Evolutionary conservation across 2,888 invertebrate species (phyloP).

Genomic region (Calameuta idolon): DNA sequence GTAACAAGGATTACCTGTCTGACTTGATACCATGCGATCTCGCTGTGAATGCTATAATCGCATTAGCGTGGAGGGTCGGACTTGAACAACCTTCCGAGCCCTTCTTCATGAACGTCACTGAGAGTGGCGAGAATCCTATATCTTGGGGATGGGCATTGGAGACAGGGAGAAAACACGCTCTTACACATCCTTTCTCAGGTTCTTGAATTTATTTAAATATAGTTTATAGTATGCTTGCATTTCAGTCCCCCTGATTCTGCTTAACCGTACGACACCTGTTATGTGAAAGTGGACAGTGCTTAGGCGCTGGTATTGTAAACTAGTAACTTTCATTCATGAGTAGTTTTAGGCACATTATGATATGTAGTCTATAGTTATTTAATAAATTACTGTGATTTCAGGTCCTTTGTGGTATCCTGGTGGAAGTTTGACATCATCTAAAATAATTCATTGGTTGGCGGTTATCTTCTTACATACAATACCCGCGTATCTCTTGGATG

Average conservation of each 20-base stretch:
- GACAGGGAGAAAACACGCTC: conserved; percentile 71
- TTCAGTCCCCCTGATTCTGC: neutral
- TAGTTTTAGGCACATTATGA: neutral
- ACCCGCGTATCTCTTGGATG: conserved; percentile 84
- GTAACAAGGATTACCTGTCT: conserved; percentile 72
- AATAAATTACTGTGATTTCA: conserved; percentile 25
- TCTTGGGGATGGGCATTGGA: conserved; percentile 88
- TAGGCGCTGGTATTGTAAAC: neutral
- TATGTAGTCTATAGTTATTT: neutral
- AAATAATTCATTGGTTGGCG: conserved; percentile 74
- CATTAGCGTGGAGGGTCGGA: conserved; percentile 78
- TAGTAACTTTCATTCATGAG: neutral
- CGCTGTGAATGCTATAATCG: conserved; percentile 82
- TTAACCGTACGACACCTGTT: neutral
- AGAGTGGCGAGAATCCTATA: conserved; percentile 81
- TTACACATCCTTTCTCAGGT: conserved; percentile 73
- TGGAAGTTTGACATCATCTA: conserved; percentile 78
- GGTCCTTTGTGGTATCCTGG: conserved; percentile 68
- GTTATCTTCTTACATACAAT: conserved; percentile 80
- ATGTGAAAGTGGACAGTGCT: neutral
- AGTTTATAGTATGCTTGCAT: neutral
- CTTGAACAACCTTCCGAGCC: conserved; percentile 64
- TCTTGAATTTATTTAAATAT: neutral
- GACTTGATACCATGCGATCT: conserved; percentile 85
- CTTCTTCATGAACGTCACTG: conserved; percentile 82